Percentiles rank a stretch among this genome's conserved stretches.
phyloP scores from a whole-genome alignment of 2,888 invertebrate species.

The Hedychridium roseum region DNA sequence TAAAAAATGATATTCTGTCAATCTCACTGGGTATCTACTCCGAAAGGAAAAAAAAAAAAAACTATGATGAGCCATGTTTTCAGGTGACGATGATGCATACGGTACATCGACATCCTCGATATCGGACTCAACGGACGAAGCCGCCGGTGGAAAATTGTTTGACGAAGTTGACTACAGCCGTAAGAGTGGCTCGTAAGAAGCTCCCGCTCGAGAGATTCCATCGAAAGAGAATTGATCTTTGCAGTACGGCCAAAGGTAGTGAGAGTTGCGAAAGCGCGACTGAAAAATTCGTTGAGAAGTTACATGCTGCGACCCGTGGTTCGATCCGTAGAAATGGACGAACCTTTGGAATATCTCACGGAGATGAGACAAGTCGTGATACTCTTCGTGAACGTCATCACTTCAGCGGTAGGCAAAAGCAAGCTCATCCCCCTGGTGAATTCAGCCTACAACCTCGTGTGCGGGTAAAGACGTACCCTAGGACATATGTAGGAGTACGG shows the following conservation, averaged over 20 bases:
- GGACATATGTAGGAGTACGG: neutral
- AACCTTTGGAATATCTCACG: constrained; percentile 76
- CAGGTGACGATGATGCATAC: no score
- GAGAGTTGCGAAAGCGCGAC: constrained; percentile 56
- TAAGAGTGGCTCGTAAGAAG: no score
- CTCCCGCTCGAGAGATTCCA: no score
- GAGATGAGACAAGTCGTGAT: constrained; percentile 78
- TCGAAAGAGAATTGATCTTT: no score
- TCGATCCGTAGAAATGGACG: constrained; percentile 71
- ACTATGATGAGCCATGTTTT: no score
- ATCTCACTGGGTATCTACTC: no score
- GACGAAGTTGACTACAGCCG: no score
- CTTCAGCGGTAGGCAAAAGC: constrained; percentile 58
- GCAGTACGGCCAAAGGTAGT: constrained; percentile 67
- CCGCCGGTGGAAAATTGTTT: no score
- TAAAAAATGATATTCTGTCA: no score
- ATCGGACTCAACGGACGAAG: no score
- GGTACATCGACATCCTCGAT: no score
- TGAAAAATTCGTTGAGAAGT: constrained; percentile 65
- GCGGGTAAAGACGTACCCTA: constrained; percentile 52
- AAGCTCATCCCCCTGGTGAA: constrained; percentile 67
- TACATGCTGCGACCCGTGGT: constrained; percentile 71
- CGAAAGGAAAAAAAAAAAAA: no score
- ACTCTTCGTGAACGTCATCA: constrained; percentile 72
- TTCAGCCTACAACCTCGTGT: constrained; percentile 65